phyloP scores from a whole-genome alignment of 2,888 invertebrate genomes.

The Myathropa florea region DNA sequence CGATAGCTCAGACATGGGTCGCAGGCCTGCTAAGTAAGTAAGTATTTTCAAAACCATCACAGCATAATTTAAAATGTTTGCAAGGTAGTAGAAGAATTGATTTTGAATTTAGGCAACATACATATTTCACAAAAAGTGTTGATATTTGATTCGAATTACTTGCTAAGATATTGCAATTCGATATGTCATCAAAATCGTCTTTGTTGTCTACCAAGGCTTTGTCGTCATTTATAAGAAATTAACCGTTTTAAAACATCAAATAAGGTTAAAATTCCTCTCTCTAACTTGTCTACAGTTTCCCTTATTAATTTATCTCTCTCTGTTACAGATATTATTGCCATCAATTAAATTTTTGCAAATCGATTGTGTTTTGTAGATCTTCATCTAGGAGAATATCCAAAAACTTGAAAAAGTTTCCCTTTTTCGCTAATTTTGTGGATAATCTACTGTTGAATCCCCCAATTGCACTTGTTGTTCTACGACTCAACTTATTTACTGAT shows the following conservation, averaged over 20 bases:
- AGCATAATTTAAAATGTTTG: not conserved
- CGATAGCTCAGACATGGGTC: too few species aligned
- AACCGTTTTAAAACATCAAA: not conserved
- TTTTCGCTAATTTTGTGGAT: conserved; percentile 30
- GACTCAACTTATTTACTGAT: conserved; percentile 26
- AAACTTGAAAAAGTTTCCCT: conserved; percentile 35
- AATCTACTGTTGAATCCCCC: conserved; percentile 37
- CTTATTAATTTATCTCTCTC: conserved; percentile 18
- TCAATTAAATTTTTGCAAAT: conserved; percentile 24
- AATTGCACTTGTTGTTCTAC: conserved; percentile 34
- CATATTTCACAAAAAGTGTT: too few species aligned
- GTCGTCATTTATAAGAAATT: not conserved
- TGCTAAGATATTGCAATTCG: conserved; percentile 2
- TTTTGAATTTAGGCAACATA: too few species aligned
- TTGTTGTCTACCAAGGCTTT: not conserved
- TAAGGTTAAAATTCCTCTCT: not conserved
- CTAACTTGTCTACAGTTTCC: conserved; percentile 3
- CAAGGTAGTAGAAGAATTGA: too few species aligned
- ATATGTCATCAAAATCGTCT: not conserved
- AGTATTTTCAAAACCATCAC: not conserved
- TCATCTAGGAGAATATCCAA: conserved; percentile 34
- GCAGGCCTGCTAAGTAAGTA: too few species aligned
- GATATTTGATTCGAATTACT: conserved; percentile 2
- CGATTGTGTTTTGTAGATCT: conserved; percentile 29
- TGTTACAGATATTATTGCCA: conserved; percentile 11